These are phyloP conservation scores for Himalopsyche japonica DNA, from an alignment of 2,888 invertebrate species.

Conservation along the genomic window DNA sequence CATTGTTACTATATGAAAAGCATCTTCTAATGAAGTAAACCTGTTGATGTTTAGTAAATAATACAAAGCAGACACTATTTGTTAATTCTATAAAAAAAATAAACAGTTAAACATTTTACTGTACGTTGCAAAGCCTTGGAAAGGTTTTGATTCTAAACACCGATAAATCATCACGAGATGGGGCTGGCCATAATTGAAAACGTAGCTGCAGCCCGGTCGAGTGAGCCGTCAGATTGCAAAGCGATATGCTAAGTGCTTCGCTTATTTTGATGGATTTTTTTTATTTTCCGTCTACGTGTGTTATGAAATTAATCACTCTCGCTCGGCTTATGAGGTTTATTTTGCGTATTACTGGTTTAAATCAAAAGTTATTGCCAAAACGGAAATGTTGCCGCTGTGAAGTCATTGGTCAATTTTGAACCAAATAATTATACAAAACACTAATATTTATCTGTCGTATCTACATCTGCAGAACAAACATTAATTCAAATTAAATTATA, in stretches of 20 bases:
- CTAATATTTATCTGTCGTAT: no score
- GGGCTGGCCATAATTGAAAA: conserved; percentile 24
- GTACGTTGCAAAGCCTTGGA: not conserved
- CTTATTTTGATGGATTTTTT: not conserved
- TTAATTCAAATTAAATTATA: no score
- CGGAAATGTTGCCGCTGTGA: not conserved
- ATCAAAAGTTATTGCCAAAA: not conserved
- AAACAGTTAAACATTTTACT: not conserved
- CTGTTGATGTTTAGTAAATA: no score
- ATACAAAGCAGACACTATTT: no score
- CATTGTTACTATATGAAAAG: no score
- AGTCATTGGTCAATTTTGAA: no score
- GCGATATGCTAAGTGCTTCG: not conserved
- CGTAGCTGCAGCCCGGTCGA: not conserved
- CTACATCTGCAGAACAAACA: no score
- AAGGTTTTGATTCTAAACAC: not conserved
- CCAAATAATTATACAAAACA: no score
- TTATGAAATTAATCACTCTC: not conserved
- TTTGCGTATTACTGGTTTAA: not conserved
- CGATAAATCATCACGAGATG: not conserved
- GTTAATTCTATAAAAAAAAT: no score
- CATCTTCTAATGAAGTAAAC: no score
- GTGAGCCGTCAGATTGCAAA: not conserved
- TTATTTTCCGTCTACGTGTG: not conserved
- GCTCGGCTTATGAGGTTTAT: not conserved